Conservation (phyloP, 2,888 invertebrate species). For the Ptilodon capucinus region DNA sequence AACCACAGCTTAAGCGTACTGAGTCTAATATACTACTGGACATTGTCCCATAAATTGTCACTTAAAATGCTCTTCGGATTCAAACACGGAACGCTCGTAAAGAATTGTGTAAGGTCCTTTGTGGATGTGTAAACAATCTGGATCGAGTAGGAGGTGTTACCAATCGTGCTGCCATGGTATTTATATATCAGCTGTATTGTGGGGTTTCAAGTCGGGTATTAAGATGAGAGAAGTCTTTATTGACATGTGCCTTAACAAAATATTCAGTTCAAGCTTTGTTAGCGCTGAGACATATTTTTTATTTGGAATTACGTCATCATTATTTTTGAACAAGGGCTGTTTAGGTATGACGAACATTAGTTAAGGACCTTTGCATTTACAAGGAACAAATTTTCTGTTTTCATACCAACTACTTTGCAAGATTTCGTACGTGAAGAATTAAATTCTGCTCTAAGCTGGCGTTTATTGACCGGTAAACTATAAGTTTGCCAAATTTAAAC, state of each 20-base stretch:
- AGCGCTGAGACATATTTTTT: too few relatives aligned
- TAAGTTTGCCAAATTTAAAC: too few relatives aligned
- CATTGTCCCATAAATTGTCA: conserved; percentile 62
- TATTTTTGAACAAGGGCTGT: too few relatives aligned
- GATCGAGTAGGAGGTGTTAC: conserved; percentile 35
- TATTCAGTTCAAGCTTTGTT: not conserved
- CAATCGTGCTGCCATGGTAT: conserved; percentile 24
- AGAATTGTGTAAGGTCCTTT: conserved; percentile 34
- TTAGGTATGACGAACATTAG: too few relatives aligned
- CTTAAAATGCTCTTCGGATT: conserved; percentile 49
- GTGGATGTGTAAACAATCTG: conserved; percentile 25
- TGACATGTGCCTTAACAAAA: conserved; percentile 7
- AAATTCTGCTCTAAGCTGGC: too few relatives aligned
- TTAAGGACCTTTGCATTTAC: too few relatives aligned
- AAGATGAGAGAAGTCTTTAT: conserved; percentile 19
- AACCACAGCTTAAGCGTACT: conserved; percentile 34
- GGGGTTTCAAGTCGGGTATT: conserved; percentile 19
- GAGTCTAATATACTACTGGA: conserved; percentile 55
- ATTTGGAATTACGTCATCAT: too few relatives aligned
- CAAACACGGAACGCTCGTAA: conserved; percentile 46
- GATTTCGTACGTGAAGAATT: too few relatives aligned
- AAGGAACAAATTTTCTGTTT: too few relatives aligned
- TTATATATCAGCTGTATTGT: conserved; percentile 24
- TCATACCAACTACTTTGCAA: too few relatives aligned
- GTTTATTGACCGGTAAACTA: too few relatives aligned